Evolutionary conservation across 2,113 vertebrate genomes (phyloP).

Genomic region (Himantopus leucocephalus): DNA sequence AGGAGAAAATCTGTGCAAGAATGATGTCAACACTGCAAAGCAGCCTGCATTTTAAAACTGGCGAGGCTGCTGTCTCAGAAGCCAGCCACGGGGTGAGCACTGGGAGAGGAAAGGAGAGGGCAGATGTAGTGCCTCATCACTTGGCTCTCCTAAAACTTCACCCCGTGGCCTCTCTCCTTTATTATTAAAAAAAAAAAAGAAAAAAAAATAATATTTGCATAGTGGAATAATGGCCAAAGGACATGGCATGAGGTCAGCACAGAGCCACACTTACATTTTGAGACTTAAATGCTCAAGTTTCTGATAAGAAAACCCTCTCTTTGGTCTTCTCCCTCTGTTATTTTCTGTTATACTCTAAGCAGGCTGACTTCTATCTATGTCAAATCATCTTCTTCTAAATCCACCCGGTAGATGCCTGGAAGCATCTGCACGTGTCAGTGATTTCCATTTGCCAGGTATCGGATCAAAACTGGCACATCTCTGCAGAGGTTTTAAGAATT

Average conservation of each 20-base stretch:
- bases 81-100: fast-evolving
- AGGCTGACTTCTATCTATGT: not conserved
- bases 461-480: not conserved
- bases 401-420: fast-evolving
- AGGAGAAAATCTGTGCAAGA: not conserved
- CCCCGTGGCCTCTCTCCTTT: not conserved
- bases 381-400: not conserved
- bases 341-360: not conserved
- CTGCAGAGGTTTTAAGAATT: not conserved
- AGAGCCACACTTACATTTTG: not conserved
- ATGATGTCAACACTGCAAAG: not conserved
- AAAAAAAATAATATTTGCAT: not conserved
- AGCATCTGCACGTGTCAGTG: not conserved
- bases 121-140: not conserved
- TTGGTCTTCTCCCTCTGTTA: not conserved
- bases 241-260: not conserved
- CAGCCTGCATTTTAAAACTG: not conserved
- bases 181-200: not conserved
- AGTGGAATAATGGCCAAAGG: not conserved
- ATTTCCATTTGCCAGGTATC: not conserved
- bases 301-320: not conserved
- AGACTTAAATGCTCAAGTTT: not conserved
- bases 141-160: not conserved
- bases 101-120: not conserved
- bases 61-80: not conserved